phyloP scores from a whole-genome alignment of 2,797 vertebrate genomes.

The Mormyrops attenuatus region DNA sequence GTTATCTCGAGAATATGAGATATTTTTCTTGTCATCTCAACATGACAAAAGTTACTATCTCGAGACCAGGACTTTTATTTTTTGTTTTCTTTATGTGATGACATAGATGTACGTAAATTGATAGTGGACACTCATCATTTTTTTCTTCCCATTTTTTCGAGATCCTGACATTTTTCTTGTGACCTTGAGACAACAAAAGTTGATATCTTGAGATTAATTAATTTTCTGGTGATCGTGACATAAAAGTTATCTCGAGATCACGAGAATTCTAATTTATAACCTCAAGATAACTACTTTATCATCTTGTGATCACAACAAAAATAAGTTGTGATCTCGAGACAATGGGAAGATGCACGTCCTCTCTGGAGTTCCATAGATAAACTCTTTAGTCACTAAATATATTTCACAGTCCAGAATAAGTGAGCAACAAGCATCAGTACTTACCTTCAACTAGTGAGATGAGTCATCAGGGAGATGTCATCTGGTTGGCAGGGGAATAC shows the following conservation, averaged over 20 bases:
- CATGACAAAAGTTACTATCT: neutral
- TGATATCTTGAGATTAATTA: neutral
- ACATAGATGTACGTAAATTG: neutral
- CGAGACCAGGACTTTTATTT: neutral
- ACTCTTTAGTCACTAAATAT: neutral
- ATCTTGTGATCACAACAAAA: neutral
- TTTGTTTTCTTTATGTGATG: neutral
- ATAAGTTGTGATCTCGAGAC: neutral
- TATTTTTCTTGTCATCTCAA: neutral
- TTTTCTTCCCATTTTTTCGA: neutral
- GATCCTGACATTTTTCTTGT: neutral
- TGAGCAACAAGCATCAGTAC: neutral
- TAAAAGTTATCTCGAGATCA: neutral
- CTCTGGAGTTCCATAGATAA: neutral
- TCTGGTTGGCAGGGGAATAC: neutral
- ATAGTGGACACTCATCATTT: neutral
- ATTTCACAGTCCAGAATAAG: neutral
- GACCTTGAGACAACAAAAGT: neutral
- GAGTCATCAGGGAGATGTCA: neutral
- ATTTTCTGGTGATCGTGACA: neutral
- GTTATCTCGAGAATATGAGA: neutral
- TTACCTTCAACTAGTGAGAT: neutral
- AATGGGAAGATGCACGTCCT: neutral
- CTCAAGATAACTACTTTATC: neutral
- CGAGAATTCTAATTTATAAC: neutral